Evolutionary conservation across 2,113 vertebrate genomes (phyloP).

Genomic region (Desmodus rotundus): DNA sequence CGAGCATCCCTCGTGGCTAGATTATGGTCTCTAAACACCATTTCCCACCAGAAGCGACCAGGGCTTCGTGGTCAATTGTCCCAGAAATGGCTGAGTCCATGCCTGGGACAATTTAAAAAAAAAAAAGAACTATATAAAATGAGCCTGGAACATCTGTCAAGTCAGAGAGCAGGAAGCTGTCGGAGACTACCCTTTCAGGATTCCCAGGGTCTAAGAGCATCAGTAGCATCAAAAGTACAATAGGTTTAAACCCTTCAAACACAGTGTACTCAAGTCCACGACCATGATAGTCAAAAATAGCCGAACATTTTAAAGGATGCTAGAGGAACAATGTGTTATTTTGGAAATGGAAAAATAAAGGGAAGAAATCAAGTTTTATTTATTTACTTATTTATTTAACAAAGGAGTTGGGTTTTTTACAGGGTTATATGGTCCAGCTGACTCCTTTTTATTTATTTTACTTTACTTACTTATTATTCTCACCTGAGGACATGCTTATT

Average conservation of each 20-base stretch:
- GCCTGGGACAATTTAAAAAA: neutral
- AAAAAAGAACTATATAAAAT: neutral
- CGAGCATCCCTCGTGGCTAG: neutral
- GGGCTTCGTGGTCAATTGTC: neutral
- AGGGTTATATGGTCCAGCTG: too few relatives aligned
- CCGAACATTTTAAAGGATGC: neutral
- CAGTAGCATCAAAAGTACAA: neutral
- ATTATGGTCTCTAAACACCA: constrained; percentile 20
- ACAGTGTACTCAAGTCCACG: neutral
- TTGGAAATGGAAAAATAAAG: neutral
- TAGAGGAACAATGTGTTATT: neutral
- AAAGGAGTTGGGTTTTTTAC: too few relatives aligned
- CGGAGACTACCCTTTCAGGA: neutral
- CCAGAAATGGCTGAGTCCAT: neutral
- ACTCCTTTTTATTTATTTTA: too few relatives aligned
- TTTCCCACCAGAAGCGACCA: neutral
- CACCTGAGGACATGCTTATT: too few relatives aligned
- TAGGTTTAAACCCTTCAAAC: neutral
- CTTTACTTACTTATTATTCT: too few relatives aligned
- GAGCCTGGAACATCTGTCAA: neutral
- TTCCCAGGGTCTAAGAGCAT: neutral
- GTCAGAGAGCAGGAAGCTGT: neutral
- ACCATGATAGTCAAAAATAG: neutral
- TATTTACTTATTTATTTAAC: too few relatives aligned
- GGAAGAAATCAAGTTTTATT: neutral